Base-by-base conservation (phyloP, 2,888 invertebrate species). In the Xestia c-nigrum region DNA sequence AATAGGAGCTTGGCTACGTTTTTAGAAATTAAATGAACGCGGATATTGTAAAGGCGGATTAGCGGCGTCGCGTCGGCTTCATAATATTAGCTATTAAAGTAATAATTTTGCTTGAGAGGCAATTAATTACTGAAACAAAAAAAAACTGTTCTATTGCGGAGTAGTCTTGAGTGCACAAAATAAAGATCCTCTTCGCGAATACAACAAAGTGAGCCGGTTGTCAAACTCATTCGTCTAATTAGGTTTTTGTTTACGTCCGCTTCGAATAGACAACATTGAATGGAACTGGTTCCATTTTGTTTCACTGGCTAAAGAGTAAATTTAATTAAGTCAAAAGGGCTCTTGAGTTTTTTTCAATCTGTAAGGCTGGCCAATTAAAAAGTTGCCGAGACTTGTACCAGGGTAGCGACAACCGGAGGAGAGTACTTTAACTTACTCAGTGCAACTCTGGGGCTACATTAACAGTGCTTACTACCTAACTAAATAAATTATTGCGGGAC, bases 281-380 rank as follows among this genome's bases (percentile, higher is more conserved):
- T 89, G 87, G 91, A 91, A 92, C 89, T 85, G 88, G 86, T 88
- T 92, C 90, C 90, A 88, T 92, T 93, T 92, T 92, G 90, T 92
- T 93, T 90, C 89, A 91, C 87, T 89, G 89, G 89, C 90, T 92
- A 92, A 92, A 93, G 94, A 93, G 93, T 94, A 93, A 93, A 94
- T 94, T 95, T 95, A 95, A 95, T 95, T 94, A 95, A 94, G 91
- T 92, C 90, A 85, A 92, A 94, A 94, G 92, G 93, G 91, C 92
- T 90, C 94, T 94, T 91, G 91, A 93, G 88, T 93, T 94, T 94
- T 84, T 94, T 94, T 93, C 93, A 94, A 94, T 95, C 93, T 92
- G 92, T 93, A 92, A 91, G 91, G 91, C 91, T 90, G 91, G 95
- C 95, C 95, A 95, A 95, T 95, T 95, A 95, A 95, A 95, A 95